These are phyloP conservation scores for Acropora yongei DNA, from an alignment of 64 coral and sea anemone species.

Conservation along the genomic window DNA sequence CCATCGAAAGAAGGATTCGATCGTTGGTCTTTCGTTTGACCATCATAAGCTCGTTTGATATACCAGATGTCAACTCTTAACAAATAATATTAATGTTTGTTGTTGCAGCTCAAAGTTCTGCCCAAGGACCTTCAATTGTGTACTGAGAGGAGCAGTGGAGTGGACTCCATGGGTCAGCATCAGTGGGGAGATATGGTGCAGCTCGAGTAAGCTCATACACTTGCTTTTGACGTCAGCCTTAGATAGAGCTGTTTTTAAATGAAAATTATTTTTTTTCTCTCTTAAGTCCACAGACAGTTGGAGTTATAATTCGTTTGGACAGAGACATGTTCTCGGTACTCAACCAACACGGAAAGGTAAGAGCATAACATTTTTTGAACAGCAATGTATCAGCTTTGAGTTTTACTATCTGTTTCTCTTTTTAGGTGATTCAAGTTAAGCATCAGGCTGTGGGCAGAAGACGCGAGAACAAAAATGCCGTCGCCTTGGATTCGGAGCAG, in stretches of 20 bases:
- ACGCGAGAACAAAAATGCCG: constrained; percentile 95
- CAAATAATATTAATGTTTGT: too few species aligned
- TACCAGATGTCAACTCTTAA: too few species aligned
- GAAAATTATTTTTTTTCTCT: background rate
- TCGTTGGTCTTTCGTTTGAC: too few species aligned
- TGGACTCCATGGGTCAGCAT: constrained; percentile 99
- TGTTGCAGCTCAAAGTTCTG: constrained; percentile 84
- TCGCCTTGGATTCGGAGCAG: constrained; percentile 97
- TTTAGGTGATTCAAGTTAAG: constrained; percentile 90
- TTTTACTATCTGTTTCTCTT: background rate
- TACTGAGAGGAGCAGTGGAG: constrained; percentile 96
- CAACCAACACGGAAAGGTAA: constrained; percentile 95
- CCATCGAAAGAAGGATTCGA: too few species aligned
- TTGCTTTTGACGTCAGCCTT: background rate
- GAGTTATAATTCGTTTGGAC: constrained; percentile 97
- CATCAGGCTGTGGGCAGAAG: constrained; percentile 95
- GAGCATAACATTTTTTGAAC: background rate
- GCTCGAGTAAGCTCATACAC: constrained; percentile 74
- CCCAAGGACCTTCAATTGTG: constrained; percentile 98
- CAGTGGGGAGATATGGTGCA: constrained; percentile 99
- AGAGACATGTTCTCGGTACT: constrained; percentile 95
- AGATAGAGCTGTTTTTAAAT: too few species aligned
- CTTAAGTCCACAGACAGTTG: constrained; percentile 93
- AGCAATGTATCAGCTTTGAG: too few species aligned
- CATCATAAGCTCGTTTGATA: too few species aligned